Evolutionary conservation across 2,113 vertebrate genomes (phyloP).

Genomic region (Onychorhynchus coronatus): DNA sequence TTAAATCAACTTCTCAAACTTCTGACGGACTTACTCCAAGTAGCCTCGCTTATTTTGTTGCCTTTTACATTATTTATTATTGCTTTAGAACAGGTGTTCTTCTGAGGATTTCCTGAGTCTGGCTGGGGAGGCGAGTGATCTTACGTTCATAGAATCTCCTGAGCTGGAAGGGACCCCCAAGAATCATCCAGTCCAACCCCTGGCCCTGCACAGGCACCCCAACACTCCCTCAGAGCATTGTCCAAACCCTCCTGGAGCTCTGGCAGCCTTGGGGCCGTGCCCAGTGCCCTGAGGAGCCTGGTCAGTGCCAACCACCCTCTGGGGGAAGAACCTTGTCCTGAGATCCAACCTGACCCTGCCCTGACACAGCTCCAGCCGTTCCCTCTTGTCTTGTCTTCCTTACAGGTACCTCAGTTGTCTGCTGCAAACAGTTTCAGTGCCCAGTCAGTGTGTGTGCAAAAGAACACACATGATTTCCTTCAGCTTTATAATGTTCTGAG

Average conservation of each 20-base stretch:
- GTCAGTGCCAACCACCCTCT: not conserved
- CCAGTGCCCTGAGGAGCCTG: not conserved
- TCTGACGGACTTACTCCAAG: not conserved
- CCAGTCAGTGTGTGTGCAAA: fast-evolving
- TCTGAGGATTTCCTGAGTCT: not conserved
- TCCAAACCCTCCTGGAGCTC: not conserved
- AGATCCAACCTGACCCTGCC: not conserved
- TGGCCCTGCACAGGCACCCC: not conserved
- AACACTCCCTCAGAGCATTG: not conserved
- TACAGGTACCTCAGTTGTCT: not conserved
- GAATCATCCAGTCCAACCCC: not conserved
- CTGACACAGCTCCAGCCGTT: not conserved
- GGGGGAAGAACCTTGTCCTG: not conserved
- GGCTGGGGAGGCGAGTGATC: not conserved
- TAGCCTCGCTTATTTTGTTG: not conserved
- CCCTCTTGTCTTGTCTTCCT: not conserved
- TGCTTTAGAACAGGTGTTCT: not conserved
- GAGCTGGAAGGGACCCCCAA: not conserved
- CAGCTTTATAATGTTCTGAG: not conserved
- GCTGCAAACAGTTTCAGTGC: not conserved
- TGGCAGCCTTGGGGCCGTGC: not conserved
- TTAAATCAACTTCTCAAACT: not conserved
- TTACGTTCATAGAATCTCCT: not conserved
- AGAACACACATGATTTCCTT: not conserved
- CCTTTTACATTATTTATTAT: not conserved